These are phyloP conservation scores for Limnephilus lunatus DNA, from an alignment of 2,888 invertebrate genomes.

Conservation along the genomic window DNA sequence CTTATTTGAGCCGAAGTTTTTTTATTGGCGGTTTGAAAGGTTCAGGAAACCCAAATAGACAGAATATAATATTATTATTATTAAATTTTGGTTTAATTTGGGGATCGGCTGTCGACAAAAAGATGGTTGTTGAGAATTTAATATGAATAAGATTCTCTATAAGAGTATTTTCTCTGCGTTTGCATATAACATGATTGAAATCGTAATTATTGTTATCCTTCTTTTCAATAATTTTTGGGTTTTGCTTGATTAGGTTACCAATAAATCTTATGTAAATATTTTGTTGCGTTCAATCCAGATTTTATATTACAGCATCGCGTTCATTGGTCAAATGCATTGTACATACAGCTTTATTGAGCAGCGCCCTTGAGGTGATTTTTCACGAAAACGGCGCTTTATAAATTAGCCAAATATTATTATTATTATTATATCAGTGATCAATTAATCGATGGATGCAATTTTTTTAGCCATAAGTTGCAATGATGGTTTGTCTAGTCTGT, in stretches of 20 bases:
- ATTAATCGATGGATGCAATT: no score
- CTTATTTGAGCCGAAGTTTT: neutral
- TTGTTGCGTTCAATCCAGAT: no score
- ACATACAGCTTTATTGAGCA: no score
- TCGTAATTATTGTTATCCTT: neutral
- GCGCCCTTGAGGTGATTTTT: no score
- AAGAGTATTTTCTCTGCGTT: neutral
- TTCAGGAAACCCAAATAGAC: slow-evolving; percentile 9
- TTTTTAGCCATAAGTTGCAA: no score
- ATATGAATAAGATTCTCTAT: neutral
- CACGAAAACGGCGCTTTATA: no score
- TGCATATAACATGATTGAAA: neutral
- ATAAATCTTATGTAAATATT: no score
- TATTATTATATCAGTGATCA: no score
- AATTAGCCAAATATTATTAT: no score
- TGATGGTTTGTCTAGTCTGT: no score
- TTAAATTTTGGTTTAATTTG: neutral
- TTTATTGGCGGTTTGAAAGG: slow-evolving; percentile 28
- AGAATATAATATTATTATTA: slow-evolving; percentile 11
- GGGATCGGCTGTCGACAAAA: neutral
- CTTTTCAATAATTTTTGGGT: neutral
- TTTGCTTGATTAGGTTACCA: neutral
- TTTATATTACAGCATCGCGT: no score
- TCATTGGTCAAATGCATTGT: no score
- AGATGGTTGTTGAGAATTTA: neutral